Base-by-base conservation (phyloP, 2,888 invertebrate species). In the Cyrtodaria siliqua region DNA sequence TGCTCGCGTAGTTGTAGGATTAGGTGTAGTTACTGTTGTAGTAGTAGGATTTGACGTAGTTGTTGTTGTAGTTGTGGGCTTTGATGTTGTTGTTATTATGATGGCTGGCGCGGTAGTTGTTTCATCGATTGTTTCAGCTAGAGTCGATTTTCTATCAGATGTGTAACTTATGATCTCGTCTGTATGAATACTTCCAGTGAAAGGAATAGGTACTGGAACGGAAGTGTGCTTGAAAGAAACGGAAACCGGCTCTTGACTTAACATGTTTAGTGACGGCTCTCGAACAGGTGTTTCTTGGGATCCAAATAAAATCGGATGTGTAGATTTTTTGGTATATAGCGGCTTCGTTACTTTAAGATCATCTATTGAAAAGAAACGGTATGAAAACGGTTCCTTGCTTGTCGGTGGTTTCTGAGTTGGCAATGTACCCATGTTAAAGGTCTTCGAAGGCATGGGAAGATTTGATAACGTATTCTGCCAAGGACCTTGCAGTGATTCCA, bases 401-500 rank as follows among this genome's bases (percentile, higher is more conserved):
- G 53, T 23, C 16, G 2, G 53, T 26, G 53, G 16, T 29, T 55
- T 29, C 20, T 38, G 38, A 24, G 38, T 38, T 18, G 23, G 16
- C 38, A 8, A 8, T 44, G 4, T 44, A 6, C 3, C 16, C 4
- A 44, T 16, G 3, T 44, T 16, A 16, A 16, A 16, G 4, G 44
- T 16, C 6, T 44, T 44, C 16, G 44, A 9, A 9, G 44, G n/a
- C 44, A 16, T 44, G 4, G 33, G 33, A 33, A 33, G 12, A 8
- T 33, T 33, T 8, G 12, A 8, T 33, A 12, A 33, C 33, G 33
- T 8, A 4, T 4, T 33, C 33, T 33, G 16, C 68, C 68, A 60
- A 40, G 56, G 49, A 40, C 50, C 49, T 16, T 70, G 55, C 20
- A 50, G 42, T 40, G 38, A 20, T n/a, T 42, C 62, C 20, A 63